phyloP scores from a whole-genome alignment of 2,888 invertebrate species.

The Koerneria pararmatus region DNA sequence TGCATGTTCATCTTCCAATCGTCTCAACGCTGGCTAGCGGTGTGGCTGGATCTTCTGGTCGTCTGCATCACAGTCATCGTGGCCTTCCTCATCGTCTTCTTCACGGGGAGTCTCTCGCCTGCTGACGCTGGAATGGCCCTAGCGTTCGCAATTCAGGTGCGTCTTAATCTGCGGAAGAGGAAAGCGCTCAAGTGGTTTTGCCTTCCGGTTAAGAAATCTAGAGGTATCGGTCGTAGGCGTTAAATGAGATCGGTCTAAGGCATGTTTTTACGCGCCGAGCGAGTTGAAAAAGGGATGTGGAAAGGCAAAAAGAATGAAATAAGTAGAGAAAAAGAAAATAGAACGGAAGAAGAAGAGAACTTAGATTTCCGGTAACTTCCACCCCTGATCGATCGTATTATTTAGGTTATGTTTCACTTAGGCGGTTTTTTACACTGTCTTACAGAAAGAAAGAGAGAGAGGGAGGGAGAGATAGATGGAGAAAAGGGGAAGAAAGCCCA shows the following conservation, averaged over 20 bases:
- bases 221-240: background rate
- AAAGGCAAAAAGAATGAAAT: too few species aligned
- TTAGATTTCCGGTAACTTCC: too few species aligned
- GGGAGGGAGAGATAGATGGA: background rate
- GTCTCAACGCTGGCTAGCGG: constrained; percentile 62
- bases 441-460: too few species aligned
- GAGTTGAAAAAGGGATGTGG: too few species aligned
- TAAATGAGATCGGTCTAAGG: too few species aligned
- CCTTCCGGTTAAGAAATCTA: background rate
- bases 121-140: constrained; percentile 69
- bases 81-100: constrained; percentile 64
- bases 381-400: too few species aligned
- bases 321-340: too few species aligned
- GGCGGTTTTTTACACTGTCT: too few species aligned
- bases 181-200: background rate
- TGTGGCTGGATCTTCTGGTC: constrained; percentile 61
- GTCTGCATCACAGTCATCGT: constrained; percentile 63
- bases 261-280: too few species aligned
- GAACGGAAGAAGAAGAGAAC: too few species aligned
- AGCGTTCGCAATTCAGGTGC: constrained; percentile 66
- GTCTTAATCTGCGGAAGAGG: background rate
- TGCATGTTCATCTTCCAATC: constrained; percentile 60
- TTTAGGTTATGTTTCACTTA: too few species aligned
- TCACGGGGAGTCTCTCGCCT: constrained; percentile 62
- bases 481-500: background rate